These are phyloP conservation scores for Aphidius colemani DNA, from an alignment of 2,888 invertebrate genomes.

Conservation along the genomic window DNA sequence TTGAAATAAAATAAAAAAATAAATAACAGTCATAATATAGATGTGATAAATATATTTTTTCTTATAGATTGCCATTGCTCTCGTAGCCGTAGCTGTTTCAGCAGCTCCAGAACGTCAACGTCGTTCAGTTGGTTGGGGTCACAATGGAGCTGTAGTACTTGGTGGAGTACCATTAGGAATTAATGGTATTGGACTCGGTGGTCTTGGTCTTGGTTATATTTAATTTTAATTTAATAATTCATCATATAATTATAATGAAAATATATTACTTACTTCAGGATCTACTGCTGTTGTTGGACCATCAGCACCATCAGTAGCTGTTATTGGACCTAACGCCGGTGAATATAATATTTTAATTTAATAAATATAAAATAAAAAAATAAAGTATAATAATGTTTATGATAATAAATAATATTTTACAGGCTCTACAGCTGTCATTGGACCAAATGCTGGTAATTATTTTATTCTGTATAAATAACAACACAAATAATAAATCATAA, in stretches of 20 bases:
- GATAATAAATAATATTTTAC: too few species aligned
- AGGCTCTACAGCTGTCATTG: too few species aligned
- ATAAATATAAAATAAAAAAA: too few species aligned
- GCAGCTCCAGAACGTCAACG: conserved; percentile 43
- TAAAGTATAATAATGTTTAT: too few species aligned
- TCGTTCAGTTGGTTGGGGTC: conserved; percentile 42
- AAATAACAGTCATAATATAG: not conserved
- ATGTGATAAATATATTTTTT: not conserved
- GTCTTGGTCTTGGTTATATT: conserved; percentile 33
- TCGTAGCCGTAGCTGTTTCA: conserved; percentile 36
- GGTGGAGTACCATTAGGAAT: conserved; percentile 24
- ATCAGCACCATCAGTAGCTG: conserved; percentile 33
- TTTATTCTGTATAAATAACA: too few species aligned
- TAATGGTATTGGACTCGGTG: conserved; percentile 35
- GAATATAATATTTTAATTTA: too few species aligned
- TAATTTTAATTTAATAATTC: not conserved
- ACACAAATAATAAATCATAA: too few species aligned
- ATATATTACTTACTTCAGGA: conserved; percentile 11
- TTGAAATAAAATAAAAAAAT: not conserved
- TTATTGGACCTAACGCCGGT: conserved; percentile 30
- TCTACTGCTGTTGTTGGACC: conserved; percentile 39
- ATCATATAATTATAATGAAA: not conserved
- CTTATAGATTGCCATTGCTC: conserved; percentile 33
- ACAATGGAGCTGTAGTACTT: conserved; percentile 38
- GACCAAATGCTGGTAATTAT: too few species aligned